Percentiles rank a stretch among this genome's conserved stretches.
Evolutionary conservation across 2,888 invertebrate species (phyloP).

Genomic region (Neoaliturus tenellus): DNA sequence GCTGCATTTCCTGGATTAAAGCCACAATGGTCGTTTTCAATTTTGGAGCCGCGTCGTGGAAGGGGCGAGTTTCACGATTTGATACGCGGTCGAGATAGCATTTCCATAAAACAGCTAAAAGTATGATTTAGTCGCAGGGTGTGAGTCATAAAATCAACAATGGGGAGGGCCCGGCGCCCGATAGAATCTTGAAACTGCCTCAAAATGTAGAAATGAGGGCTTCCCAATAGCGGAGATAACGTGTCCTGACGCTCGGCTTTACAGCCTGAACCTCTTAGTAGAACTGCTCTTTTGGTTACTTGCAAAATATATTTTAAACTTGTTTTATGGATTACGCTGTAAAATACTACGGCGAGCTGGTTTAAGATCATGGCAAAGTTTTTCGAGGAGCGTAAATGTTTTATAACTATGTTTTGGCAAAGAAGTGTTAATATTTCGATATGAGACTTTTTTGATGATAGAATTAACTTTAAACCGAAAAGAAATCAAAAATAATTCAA

Average conservation of each 20-base stretch:
- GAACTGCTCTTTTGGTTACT: conserved; percentile 29
- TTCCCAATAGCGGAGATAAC: not conserved
- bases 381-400: not conserved
- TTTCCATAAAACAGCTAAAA: conserved; percentile 58
- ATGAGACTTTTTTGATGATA: too few species aligned
- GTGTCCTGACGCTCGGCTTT: not conserved
- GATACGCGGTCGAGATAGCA: conserved; percentile 34
- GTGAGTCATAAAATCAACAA: conserved; percentile 34
- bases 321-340: conserved; percentile 17
- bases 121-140: conserved; percentile 45
- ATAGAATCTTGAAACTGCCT: conserved; percentile 36
- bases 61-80: conserved; percentile 34
- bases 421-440: too few species aligned
- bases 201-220: conserved; percentile 44
- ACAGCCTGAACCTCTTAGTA: conserved; percentile 26
- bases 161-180: not conserved
- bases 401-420: too few species aligned
- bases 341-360: not conserved
- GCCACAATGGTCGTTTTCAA: conserved; percentile 47
- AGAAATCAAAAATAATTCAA: too few species aligned
- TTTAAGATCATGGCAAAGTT: not conserved
- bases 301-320: not conserved
- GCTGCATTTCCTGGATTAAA: conserved; percentile 30
- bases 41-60: not conserved
- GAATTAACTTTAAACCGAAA: too few species aligned